phyloP scores from a whole-genome alignment of 1,140 invertebrate genomes.

The Bombus confusus region DNA sequence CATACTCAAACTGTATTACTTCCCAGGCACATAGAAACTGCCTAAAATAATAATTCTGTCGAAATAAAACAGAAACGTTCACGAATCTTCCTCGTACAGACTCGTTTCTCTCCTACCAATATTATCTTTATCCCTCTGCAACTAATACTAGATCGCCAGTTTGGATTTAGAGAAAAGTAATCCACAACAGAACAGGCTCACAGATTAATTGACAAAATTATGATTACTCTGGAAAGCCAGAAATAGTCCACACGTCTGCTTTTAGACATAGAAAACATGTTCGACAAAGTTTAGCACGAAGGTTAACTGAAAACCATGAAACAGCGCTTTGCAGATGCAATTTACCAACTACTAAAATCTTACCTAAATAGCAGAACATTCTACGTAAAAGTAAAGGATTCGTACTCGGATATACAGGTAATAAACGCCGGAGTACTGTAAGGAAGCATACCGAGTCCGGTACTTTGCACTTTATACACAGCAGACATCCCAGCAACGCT shows the following conservation, averaged over 20 bases:
- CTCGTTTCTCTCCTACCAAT: too few species aligned
- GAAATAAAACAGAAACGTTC: too few species aligned
- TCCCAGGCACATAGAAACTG: too few species aligned
- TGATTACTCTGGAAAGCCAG: background rate
- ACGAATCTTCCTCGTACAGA: too few species aligned
- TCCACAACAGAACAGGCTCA: slow-evolving; percentile 47
- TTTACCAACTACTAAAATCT: background rate
- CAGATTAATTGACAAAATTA: slow-evolving; percentile 38
- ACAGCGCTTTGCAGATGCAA: background rate
- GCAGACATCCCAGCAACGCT: background rate
- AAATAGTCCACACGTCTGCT: background rate
- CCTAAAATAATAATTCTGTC: too few species aligned
- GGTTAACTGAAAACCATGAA: background rate
- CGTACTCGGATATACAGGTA: background rate
- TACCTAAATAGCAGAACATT: background rate
- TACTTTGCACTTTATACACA: background rate
- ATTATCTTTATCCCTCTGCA: too few species aligned
- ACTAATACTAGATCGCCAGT: too few species aligned
- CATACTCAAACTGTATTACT: too few species aligned
- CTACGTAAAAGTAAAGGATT: background rate
- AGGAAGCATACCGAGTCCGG: background rate
- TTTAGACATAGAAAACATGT: background rate
- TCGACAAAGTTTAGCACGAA: too few species aligned
- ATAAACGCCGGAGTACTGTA: background rate
- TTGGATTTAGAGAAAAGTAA: slow-evolving; percentile 13